Base-by-base conservation (phyloP, 2,888 invertebrate species). In the Serrognathus titanus region DNA sequence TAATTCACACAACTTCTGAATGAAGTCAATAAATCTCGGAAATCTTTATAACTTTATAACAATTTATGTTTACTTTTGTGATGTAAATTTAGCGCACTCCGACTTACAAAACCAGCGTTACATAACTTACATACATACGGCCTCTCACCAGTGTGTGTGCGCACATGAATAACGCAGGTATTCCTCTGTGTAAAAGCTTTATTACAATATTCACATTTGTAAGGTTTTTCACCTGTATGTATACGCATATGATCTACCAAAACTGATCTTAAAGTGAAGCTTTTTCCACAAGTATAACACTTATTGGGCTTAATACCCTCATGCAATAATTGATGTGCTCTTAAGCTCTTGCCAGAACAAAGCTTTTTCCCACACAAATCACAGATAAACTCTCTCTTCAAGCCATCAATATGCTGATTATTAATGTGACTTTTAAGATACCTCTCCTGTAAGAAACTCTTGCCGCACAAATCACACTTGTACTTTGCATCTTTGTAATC, bases 221-320 rank as follows among this genome's bases (percentile, higher is more conserved):
- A 87, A 53, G 83, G 81, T 64, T 83, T 84, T 53, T 83, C 81
- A 57, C 83, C 81, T 39, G 83, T 83, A 77, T 92, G 91, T 56
- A 88, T 90, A 70, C 87, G 85, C 74, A 86, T 85, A 68, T 92
- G 92, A 16, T 10, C 43, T 9, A n/a, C 4, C 43, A 43, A 11
- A 31, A 6, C 7, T 16, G 43, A 43, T 43, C 7, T 43, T 4
- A n/a, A 43, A 16, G 4, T 79, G 68, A 88, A 90, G 40, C 81
- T 79, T n/a, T 83, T 80, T 11, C 81, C 82, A 64, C 86, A 87
- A 65, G 86, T 86, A 63, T 86, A 83, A 64, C 86, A 87, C 16
- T 83, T 80, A 61, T 81, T 83, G 0, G 83, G 82, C 59, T 83
- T 81, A 58, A 83, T 81, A 6, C 79, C 78, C 46, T 74, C 80